Evolutionary conservation across 1,140 invertebrate genomes (phyloP).

Genomic region (Neotoxoptera formosana): DNA sequence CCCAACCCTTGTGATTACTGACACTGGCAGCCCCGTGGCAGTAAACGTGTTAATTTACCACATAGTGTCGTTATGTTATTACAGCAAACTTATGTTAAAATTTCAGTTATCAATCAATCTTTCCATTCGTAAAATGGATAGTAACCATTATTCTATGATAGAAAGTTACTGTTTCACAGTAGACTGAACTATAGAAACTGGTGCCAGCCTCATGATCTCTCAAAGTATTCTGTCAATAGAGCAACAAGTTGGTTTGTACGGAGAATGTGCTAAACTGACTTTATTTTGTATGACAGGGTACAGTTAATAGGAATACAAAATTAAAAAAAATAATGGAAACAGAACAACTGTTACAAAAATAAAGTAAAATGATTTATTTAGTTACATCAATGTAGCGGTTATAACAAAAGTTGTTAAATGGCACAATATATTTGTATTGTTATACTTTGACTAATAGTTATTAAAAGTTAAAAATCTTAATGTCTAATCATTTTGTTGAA

Average conservation of each 20-base stretch:
- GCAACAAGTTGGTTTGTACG: too few relatives aligned
- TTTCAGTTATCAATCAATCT: neutral
- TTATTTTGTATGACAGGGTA: neutral
- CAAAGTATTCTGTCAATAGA: neutral
- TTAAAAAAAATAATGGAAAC: neutral
- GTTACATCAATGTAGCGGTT: neutral
- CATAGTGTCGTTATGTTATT: neutral
- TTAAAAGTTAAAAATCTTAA: neutral
- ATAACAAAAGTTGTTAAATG: conserved; percentile 38
- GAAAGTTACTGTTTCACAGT: too few relatives aligned
- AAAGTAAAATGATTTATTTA: conserved; percentile 36
- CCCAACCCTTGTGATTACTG: too few relatives aligned
- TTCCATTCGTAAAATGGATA: neutral
- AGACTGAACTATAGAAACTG: neutral
- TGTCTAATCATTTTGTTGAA: neutral
- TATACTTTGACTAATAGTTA: neutral
- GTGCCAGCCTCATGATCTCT: neutral
- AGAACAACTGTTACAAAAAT: neutral
- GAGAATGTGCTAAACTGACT: neutral
- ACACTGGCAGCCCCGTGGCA: too few relatives aligned
- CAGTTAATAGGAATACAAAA: neutral
- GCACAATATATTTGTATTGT: conserved; percentile 28
- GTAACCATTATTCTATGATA: too few relatives aligned
- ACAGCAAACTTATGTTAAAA: neutral
- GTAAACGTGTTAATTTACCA: too few relatives aligned